Evolutionary conservation across 2,888 invertebrate genomes (phyloP).

Genomic region (Tridacna crocea): DNA sequence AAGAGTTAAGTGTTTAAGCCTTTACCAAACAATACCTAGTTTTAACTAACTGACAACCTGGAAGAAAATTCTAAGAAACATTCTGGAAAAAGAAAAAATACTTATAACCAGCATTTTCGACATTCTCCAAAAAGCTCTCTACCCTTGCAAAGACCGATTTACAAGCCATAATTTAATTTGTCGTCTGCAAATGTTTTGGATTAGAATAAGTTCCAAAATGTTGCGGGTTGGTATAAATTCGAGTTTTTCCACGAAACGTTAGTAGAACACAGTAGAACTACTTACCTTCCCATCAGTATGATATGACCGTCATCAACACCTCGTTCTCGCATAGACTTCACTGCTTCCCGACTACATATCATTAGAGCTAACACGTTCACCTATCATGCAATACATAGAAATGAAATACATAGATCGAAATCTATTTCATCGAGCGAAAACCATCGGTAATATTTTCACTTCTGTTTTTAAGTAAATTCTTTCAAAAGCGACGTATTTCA

Average conservation of each 20-base stretch:
- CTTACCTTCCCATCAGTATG: slow-evolving; percentile 87
- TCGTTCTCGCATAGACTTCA: slow-evolving; percentile 86
- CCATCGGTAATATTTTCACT: too few relatives aligned
- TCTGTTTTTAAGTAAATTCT: too few relatives aligned
- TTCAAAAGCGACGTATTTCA: too few relatives aligned
- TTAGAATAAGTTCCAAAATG: neutral
- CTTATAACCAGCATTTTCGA: neutral
- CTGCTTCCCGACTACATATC: slow-evolving; percentile 86
- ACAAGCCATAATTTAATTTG: neutral
- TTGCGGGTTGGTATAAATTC: neutral
- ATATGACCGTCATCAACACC: slow-evolving; percentile 86
- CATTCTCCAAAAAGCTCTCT: neutral
- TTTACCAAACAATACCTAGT: too few relatives aligned
- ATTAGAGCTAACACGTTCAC: slow-evolving; percentile 87
- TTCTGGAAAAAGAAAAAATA: neutral
- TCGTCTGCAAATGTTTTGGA: slow-evolving; percentile 1
- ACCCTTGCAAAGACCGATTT: too few relatives aligned
- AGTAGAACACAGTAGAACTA: neutral
- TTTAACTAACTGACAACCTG: too few relatives aligned
- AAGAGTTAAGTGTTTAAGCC: too few relatives aligned
- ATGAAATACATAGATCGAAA: too few relatives aligned
- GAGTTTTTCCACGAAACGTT: too few relatives aligned
- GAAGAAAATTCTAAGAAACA: too few relatives aligned
- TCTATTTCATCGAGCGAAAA: too few relatives aligned
- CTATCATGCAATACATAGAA: slow-evolving; percentile 45